Base-by-base conservation (phyloP, 1,140 invertebrate species). In the Pogonomyrmex californicus region DNA sequence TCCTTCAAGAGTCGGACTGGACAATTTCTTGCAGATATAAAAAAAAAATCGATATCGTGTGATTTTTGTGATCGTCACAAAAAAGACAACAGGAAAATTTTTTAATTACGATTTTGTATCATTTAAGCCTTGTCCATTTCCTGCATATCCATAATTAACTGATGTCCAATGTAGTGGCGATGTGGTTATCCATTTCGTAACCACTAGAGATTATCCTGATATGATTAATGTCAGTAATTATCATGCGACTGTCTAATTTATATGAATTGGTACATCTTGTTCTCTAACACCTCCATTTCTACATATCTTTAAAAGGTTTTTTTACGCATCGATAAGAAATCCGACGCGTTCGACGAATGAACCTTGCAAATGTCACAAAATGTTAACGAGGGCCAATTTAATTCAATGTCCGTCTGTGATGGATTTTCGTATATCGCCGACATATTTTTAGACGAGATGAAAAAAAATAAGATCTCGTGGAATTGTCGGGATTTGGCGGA, bases 401-500 rank as follows among this genome's bases (percentile, higher is more conserved):
- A 73, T 66, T 36, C 17, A 51, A 9, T 51, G 75, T 23, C 23
- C 62, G 49, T 79, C 47, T 56, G 82, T 38, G 73, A 54, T 51
- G 49, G 54, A 71, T 82, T 23, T 70, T 4, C 10, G 30, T 63
- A 51, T 65, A 23, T 65, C 38, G 44, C n/a, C 44, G 33, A 10
- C 44, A 23, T 38, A 66, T 68, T 68, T 86, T 68, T 49, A 33
- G 41, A 23, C 49, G 49, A 58, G 76, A 81, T 58, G 76, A 60
- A 85, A 68, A 70, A 87, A 79, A 68, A 23, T 23, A 79, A 87
- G 89, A 88, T 90, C 78, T 81, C 49, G 4, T 60, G 62, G 60
- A 88, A 85, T 87, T 70, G 88, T 78, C 44, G 63, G 5, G 71
- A 78, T 23, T 23, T 60, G 54, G 47, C 66, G 14, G 47, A 66